phyloP scores from a whole-genome alignment of 2,888 invertebrate genomes.

The Stenolophus ochropezus region DNA sequence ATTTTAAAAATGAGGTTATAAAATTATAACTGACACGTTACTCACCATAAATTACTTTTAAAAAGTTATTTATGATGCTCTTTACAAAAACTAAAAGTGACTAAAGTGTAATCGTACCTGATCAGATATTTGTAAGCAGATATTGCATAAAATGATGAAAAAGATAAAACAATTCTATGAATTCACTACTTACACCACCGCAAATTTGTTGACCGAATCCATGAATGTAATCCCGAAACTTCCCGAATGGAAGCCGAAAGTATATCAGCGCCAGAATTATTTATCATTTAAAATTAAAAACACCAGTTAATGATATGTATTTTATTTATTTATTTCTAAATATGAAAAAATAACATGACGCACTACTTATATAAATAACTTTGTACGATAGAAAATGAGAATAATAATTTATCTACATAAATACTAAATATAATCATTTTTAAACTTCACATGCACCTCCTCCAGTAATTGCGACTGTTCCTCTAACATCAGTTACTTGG shows the following conservation, averaged over 20 bases:
- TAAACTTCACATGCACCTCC: slow-evolving; percentile 80
- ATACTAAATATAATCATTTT: slow-evolving; percentile 52
- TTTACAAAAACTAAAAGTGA: not conserved
- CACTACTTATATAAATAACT: slow-evolving; percentile 38
- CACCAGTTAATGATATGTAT: slow-evolving; percentile 1
- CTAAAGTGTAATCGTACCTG: slow-evolving; percentile 11
- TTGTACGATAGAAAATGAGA: slow-evolving; percentile 45
- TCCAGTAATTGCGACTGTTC: slow-evolving; percentile 77
- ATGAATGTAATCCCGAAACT: not conserved
- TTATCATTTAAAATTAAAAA: too few species aligned
- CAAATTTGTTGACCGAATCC: slow-evolving; percentile 36
- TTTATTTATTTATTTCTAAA: slow-evolving; percentile 26
- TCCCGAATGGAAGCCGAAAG: not conserved
- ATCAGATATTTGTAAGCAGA: not conserved
- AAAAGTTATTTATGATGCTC: not conserved
- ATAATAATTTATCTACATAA: slow-evolving; percentile 40
- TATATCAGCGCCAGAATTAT: too few species aligned
- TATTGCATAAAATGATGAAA: slow-evolving; percentile 50
- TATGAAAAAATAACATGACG: slow-evolving; percentile 37
- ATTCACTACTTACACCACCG: slow-evolving; percentile 25
- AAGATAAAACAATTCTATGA: slow-evolving; percentile 50
- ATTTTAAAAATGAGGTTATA: slow-evolving; percentile 37
- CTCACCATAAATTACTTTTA: not conserved
- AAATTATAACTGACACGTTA: slow-evolving; percentile 45
- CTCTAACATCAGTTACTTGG: slow-evolving; percentile 76